These are phyloP conservation scores for Arenaria interpres DNA, from an alignment of 2,113 vertebrate species.

Conservation along the genomic window DNA sequence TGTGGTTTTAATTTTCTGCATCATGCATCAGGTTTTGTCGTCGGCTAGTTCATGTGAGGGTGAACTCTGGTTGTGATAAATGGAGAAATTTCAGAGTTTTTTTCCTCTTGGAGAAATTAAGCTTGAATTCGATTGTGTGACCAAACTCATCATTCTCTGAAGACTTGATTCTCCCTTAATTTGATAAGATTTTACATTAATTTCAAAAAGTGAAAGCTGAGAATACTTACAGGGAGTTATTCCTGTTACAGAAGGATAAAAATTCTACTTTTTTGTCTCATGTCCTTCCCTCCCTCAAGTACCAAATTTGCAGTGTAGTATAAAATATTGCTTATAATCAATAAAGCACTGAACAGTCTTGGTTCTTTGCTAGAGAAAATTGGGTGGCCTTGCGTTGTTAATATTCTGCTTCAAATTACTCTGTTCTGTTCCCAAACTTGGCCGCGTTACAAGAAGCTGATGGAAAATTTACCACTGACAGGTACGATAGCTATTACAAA, in stretches of 20 bases:
- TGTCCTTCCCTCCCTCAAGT: background rate
- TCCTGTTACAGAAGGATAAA: background rate
- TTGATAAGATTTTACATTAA: background rate
- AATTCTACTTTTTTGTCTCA: background rate
- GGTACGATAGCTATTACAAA: background rate
- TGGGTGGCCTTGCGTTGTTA: background rate
- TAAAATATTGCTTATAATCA: background rate
- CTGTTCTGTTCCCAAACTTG: background rate
- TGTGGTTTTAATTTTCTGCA: background rate
- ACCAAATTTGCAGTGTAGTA: background rate
- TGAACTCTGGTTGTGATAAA: background rate
- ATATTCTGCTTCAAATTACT: background rate
- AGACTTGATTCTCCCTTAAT: background rate
- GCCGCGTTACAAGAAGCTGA: background rate
- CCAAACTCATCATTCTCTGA: background rate
- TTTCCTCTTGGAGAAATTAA: background rate
- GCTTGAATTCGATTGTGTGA: background rate
- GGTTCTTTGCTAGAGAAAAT: background rate
- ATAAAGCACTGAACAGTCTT: background rate
- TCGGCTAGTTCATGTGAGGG: background rate
- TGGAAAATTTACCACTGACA: background rate
- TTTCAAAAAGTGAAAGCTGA: background rate
- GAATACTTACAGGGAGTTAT: background rate
- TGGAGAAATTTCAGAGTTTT: rapidly evolving
- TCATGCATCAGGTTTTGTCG: background rate